Evolutionary conservation across 2,797 vertebrate species (phyloP), one percentile per base, ranked within the genome.

Genomic region (Schizothorax lantsangensis): DNA sequence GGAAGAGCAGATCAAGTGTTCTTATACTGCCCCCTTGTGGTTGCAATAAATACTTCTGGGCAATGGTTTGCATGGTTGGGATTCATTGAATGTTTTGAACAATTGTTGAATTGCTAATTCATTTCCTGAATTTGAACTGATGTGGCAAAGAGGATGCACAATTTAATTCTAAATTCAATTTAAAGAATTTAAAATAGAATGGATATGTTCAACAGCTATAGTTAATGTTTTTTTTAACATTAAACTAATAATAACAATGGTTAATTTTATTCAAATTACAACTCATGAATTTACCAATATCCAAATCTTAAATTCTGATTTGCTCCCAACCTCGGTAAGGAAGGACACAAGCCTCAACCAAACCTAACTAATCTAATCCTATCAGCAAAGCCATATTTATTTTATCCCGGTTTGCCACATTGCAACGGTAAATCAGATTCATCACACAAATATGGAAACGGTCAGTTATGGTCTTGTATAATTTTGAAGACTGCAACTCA

Each of bases 21-120:
- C 93, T 93, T 92, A 93, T 93, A 95, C 92, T 96, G 94, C 95
- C 96, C 94, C 94, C 95, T 93, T 94, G 94, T 96, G 96, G 95
- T 89, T 88, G 89, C 92, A 91, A 90, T 91, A 88, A 91, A 91
- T 91, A 30, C 71, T 59, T 90, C 12, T 26, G 52, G 23, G 33
- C 19, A n/a, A 2, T 23, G 6, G 12, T 23, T 57, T 2, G 21
- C 21, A 40, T 26, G 52, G 36, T 59, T 79, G 9, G 10, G 10
- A 66, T 80, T 45, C 40, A 54, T 19, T 49, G 1, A n/a, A 78
- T 33, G 47, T 78, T 36, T 30, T 38, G 19, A 19, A 38, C 17
- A 36, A 38, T 19, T 15, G 64, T 36, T 19, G 23, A 43, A 43
- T 10, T 43, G 9, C 7, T 73, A 73, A 45, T 45, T 52, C 1